phyloP scores from a whole-genome alignment of 2,113 vertebrate genomes.

The Aspidoscelis tigris region DNA sequence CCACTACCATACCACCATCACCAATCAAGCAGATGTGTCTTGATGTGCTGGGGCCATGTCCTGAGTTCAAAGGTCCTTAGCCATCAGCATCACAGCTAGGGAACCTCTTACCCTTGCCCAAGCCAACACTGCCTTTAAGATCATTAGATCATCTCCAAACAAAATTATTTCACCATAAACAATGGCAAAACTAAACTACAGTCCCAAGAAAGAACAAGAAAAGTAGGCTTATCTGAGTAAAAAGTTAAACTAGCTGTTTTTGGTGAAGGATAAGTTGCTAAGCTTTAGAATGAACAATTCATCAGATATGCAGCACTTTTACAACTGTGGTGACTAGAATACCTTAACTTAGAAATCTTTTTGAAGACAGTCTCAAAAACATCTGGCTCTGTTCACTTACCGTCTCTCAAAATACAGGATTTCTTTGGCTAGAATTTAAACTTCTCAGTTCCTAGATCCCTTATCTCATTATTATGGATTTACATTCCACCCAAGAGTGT shows the following conservation, averaged over 20 bases:
- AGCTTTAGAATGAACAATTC: background rate
- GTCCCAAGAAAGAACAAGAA: too few relatives aligned
- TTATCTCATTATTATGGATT: constrained; percentile 32
- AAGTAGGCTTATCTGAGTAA: background rate
- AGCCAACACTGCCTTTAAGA: too few relatives aligned
- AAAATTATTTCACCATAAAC: too few relatives aligned
- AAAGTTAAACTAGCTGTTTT: background rate
- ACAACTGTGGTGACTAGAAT: background rate
- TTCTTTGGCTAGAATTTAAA: constrained; percentile 3
- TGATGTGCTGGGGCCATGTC: too few relatives aligned
- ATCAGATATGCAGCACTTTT: background rate
- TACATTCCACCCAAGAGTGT: background rate
- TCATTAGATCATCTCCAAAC: too few relatives aligned
- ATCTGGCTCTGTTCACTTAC: constrained; percentile 7
- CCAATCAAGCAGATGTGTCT: too few relatives aligned
- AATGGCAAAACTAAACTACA: too few relatives aligned
- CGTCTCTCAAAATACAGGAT: constrained; percentile 7
- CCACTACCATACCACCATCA: too few relatives aligned
- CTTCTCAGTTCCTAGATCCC: background rate
- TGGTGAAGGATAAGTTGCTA: background rate
- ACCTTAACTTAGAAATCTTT: constrained; percentile 1
- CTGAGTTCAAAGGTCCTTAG: too few relatives aligned
- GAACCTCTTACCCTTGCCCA: too few relatives aligned
- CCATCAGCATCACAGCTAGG: too few relatives aligned
- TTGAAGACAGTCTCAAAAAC: background rate